Base-by-base conservation (phyloP, 2,113 vertebrate species). In the Cyprinodon variegatus region DNA sequence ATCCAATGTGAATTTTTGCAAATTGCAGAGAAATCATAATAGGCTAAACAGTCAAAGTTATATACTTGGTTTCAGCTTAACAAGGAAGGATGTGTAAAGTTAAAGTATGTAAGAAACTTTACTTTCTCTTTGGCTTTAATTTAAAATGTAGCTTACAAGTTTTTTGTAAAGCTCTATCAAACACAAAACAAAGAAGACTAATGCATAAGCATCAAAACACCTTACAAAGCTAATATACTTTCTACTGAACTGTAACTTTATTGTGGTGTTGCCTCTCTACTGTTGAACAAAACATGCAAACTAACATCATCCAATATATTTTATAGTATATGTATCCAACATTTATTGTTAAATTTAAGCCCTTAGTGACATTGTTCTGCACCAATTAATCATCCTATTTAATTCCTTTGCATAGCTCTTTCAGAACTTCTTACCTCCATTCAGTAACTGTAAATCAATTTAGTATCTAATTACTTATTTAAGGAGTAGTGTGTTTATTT, bases 1-100 rank as follows among this genome's bases (percentile, higher is more conserved):
- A 74, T 80, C 48, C 75, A 66, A 85, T 83, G 78, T 14, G 43
- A 45, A 39, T 76, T 48, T 61, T 29, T 46, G 60, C 53, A 38
- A 65, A 70, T 15, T 70, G 61, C 53, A 79, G 65, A 20, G 15
- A 36, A 61, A 78, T 79, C 50, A 62, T 15, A 6, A 73, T 79
- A 5, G 46, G 41, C 61, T 66, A 62, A 65, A 20, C 72, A 62
- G 66, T n/a, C 39, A 60, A 78, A 57, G 14, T 15, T 3, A 14
- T 6, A 39, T 8, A 63, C 36, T 59, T 57, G 2, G 20, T 57
- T n/a, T 57, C 20, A 57, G 50, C n/a, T 57, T 57, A 10, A n/a
- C 6, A 57, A 57, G 17, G 15, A 53, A 5, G 17, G 14, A 53
- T 53, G 5, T 17, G 17, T n/a, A n/a, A 57, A 57, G n/a, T 53